phyloP scores from a whole-genome alignment of 2,113 vertebrate genomes.

The Strix uralensis region DNA sequence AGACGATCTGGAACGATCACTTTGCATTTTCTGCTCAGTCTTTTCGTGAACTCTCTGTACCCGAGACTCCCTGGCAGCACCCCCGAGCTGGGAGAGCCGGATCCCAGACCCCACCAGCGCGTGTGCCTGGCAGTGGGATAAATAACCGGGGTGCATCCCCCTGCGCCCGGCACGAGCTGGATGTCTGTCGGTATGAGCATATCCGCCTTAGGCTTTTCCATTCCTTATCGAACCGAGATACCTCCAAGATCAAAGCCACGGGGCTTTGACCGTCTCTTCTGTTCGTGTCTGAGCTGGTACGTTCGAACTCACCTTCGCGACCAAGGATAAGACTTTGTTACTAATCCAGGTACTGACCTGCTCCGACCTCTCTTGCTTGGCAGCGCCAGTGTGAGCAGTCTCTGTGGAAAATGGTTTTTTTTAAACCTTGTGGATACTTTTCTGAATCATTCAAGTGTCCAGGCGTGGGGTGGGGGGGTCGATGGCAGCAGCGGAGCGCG shows the following conservation, averaged over 20 bases:
- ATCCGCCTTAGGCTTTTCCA: neutral
- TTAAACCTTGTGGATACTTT: neutral
- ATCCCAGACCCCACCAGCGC: neutral
- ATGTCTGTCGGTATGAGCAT: accelerated
- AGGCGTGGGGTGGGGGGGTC: neutral
- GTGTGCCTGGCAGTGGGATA: neutral
- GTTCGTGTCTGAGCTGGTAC: neutral
- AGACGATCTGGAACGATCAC: neutral
- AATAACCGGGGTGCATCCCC: accelerated
- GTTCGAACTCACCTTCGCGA: accelerated
- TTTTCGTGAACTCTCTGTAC: neutral
- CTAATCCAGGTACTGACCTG: neutral
- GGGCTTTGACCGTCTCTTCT: neutral
- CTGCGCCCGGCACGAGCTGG: too few relatives aligned
- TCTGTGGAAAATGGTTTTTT: neutral
- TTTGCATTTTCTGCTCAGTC: neutral
- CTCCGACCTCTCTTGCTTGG: neutral
- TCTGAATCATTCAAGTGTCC: neutral
- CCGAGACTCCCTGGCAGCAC: neutral
- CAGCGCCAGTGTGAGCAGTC: neutral
- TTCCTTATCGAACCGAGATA: neutral
- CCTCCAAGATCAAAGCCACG: neutral
- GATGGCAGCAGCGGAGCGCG: neutral
- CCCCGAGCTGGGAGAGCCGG: neutral
- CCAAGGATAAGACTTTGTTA: neutral